Base-by-base conservation (phyloP, 2,888 invertebrate genomes). In the Euclidia mi region DNA sequence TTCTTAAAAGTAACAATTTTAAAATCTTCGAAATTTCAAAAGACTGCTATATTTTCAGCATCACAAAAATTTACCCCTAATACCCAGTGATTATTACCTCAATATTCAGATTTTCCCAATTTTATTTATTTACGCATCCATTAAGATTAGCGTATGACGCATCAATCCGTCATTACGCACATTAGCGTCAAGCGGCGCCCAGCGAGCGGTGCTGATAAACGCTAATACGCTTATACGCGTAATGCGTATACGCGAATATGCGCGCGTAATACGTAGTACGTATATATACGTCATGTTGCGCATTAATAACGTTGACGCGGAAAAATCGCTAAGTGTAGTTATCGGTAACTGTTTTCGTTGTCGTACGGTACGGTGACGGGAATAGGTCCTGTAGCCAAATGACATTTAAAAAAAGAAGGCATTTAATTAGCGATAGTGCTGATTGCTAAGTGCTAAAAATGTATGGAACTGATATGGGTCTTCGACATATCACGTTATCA, bases 301-400 rank as follows among this genome's bases (percentile, higher is more conserved):
- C 85, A 88, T 89, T 76, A 75, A 75, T 76, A 77, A 74, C 76
- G 73, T 71, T 74, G 66, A 78, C 62, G 64, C 62, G 53, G 85
- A 91, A 91, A 92, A 91, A 92, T 90, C 83, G 81, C 78, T 70
- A 64, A 71, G 77, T 82, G 77, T 78, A 76, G 76, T 76, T 76
- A 80, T 79, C 64, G 65, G 58, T n/a, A 60, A 45, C 52, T 56
- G 84, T 84, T 80, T 79, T 76, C 90, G 76, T 79, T 82, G 55
- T 45, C 28, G 4, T 10, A 25, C 29, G 44, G 0, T 1, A 52
- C 40, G 58, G 14, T 12, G 9, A 28, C 37, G 28, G 7, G 28
- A 32, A 15, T 3, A 29, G 6, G 3, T 2, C 32, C 11, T 2
- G 11, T 14, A 34, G 1, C 4, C n/a, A n/a, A n/a, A n/a, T n/a